Base-by-base conservation (phyloP, 2,113 vertebrate species). In the Dendropsophus ebraccatus region DNA sequence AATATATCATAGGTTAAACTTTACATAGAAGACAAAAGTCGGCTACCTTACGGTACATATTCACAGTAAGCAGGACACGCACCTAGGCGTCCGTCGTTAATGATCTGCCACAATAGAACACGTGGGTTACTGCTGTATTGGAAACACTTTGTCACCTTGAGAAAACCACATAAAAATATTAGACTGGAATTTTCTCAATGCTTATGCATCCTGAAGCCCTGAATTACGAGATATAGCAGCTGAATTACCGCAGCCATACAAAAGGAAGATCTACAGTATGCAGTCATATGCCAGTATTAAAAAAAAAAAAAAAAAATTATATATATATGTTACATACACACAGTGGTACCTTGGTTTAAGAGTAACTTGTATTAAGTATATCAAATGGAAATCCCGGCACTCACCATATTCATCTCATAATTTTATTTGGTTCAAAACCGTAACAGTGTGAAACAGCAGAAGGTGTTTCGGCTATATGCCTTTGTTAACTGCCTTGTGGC, bases 1-100 rank as follows among this genome's bases (percentile, higher is more conserved):
- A 92, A 91, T 74, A n/a, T n/a, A 75, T 80, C 54, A 37, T 21
- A 74, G 85, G 77, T 87, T 87, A 87, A 74, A 81, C 69, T 81
- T 32, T 41, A 74, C n/a, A 49, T 4, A 54, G 1, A 17, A 41
- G n/a, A n/a, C n/a, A 60, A 67, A 75, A 65, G 5, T 88, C 75
- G 50, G 2, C 74, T 88, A 54, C 28, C 25, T 35, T 25, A 28
- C 56, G 25, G 58, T 19, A 41, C 56, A 16, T 16, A 81, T 41
- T 70, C 56, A 13, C 21, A 35, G 32, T 37, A 37, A 13, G 37
- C 28, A 58, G 52, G 19, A 78, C 10, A 32, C 74, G 45, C 16
- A 52, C 49, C 32, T 9, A 6, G 5, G 9, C 2, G 25, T 17
- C 9, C 30, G 14, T 79, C 32, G 37, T 60, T 7, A 41, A 54